phyloP scores from a whole-genome alignment of 2,888 invertebrate species.

The Mallateleia sp. region DNA sequence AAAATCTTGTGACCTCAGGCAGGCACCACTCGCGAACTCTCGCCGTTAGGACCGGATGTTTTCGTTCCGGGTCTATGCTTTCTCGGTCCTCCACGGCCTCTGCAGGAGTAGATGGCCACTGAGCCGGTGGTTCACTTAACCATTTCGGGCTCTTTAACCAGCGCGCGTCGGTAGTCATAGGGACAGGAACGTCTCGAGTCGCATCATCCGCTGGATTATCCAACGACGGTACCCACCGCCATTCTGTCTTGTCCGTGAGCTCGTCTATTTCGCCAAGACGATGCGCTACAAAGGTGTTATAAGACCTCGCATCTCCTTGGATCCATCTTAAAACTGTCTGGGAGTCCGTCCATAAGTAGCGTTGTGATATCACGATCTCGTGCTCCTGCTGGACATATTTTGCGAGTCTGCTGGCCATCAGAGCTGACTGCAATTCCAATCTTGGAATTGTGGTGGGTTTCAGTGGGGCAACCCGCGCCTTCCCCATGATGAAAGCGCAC shows the following conservation, averaged over 20 bases:
- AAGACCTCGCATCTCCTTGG: slow-evolving; percentile 54
- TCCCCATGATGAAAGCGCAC: too few relatives aligned
- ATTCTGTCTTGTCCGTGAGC: too few relatives aligned
- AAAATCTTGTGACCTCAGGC: too few relatives aligned
- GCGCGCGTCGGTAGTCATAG: not conserved
- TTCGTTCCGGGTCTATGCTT: too few relatives aligned
- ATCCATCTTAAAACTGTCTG: slow-evolving; percentile 73
- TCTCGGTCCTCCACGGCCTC: too few relatives aligned
- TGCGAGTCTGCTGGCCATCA: slow-evolving; percentile 21
- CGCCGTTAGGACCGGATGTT: too few relatives aligned
- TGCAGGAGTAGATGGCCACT: too few relatives aligned
- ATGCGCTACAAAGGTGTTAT: slow-evolving; percentile 75
- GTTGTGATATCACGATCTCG: not conserved
- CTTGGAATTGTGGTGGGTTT: slow-evolving; percentile 41
- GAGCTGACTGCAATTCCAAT: slow-evolving; percentile 32
- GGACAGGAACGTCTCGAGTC: too few relatives aligned
- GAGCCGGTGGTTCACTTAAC: too few relatives aligned
- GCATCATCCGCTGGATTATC: slow-evolving; percentile 79
- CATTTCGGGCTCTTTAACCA: slow-evolving; percentile 69
- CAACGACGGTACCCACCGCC: slow-evolving; percentile 79
- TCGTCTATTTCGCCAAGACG: slow-evolving; percentile 79
- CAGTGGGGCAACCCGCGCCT: slow-evolving; percentile 35
- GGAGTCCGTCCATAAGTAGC: slow-evolving; percentile 45
- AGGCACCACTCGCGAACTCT: too few relatives aligned
- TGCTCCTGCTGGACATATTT: slow-evolving; percentile 20